Base-by-base conservation (phyloP, 2,888 invertebrate species). In the Drosophila merina region DNA sequence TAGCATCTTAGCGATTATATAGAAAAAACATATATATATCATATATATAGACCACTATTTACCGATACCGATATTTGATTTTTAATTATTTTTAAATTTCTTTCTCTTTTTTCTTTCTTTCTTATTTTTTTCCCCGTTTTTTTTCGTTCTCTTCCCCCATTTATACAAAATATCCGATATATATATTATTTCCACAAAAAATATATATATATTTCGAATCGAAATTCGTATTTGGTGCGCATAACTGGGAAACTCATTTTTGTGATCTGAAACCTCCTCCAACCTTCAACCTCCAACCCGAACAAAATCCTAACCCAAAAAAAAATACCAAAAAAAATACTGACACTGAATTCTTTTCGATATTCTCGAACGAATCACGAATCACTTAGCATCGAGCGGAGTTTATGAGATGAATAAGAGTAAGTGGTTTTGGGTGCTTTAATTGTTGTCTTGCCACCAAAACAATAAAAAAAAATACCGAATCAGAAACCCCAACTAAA, bases 401-500 rank as follows among this genome's bases (percentile, higher is more conserved):
- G 81, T 87, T 87, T 92, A 92, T 91, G 91, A 91, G 89, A 75
- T 80, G 90, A 86, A 90, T 91, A 91, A 91, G 92, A 80, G 92
- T 91, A 92, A 92, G 92, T 92, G 91, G 91, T 92, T 91, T 92
- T 66, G 91, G 91, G 91, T 89, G 91, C 90, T 92, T 92, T 89
- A 88, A 89, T 89, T 89, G 90, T 89, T 81, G 86, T 87, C 74
- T 88, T 83, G 79, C 79, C 76, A 58, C 60, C 45, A 48, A 52
- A 55, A 33, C 7, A 54, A 33, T 25, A 54, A 51, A 51, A 31
- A 8, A 31, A 50, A 33, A 40, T n/a, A 44, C 20, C 25, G 10
- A 25, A 20, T 44, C 40, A 20, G 25, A 36, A 57, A 50, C 62
- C 62, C 44, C 60, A 63, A 66, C 51, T 44, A 40, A 28, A 28